Base-by-base conservation (phyloP, 2,113 vertebrate species). In the Perca flavescens region DNA sequence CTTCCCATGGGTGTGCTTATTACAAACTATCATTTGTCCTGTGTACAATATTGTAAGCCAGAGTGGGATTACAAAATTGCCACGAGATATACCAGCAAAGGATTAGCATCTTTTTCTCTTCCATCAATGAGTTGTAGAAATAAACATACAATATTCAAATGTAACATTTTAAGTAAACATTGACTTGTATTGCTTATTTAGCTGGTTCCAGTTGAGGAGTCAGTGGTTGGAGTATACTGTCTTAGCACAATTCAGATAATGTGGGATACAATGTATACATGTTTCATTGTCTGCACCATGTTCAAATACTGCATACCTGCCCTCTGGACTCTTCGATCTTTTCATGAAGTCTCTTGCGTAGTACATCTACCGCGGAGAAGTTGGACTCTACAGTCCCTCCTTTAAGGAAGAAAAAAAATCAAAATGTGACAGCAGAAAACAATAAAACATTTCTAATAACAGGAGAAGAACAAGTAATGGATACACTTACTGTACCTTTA, bases 311-410 rank as follows among this genome's bases (percentile, higher is more conserved):
- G 6, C 86, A 28, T 69, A 99, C 98, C 96, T 97, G 97, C 54
- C 95, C 95, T 86, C 96, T 96, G 66, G 94, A 95, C 82, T 96
- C 95, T 84, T 96, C 95, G 3, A 99, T 99, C 94, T 97, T 99
- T 71, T 99, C 96, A 0, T 96, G 97, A 0, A 99, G 95, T 62
- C 96, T 96, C 91, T 96, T 95, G n/a, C 96, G 96, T 62, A 99
- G 86, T 16, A 99, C 79, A 62, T 95, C 96, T 21, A 98, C 92
- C 2, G 97, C 93, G 8, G 95, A 96, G 79, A 96, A 93, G 0
- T 87, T 94, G 47, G 91, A 22, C 13, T 70, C 88, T 0, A 46
- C 34, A 64, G 52, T 86, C 61, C 15, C 78, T 82, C 63, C 97
- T 97, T 83, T 4, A 79, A 68, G 72, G 40, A 43, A 77, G 9